These are phyloP conservation scores for Papilio aristodemus DNA, from an alignment of 1,140 invertebrate genomes.

Conservation along the genomic window DNA sequence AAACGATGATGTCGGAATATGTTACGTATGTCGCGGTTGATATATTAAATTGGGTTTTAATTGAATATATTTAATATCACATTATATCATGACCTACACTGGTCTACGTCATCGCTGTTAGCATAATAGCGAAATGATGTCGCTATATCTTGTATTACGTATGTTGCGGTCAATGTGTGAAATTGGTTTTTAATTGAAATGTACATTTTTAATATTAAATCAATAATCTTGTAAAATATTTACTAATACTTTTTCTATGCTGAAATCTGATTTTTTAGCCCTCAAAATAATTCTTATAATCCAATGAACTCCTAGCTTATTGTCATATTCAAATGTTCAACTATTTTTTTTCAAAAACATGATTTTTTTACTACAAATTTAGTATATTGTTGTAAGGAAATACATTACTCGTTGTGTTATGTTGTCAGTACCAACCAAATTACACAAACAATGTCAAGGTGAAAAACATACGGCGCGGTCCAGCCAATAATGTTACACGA, in stretches of 20 bases:
- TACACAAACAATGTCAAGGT: conserved; percentile 18
- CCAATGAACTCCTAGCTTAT: too few relatives aligned
- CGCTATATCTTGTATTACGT: background rate
- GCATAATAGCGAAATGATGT: too few relatives aligned
- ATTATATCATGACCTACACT: background rate
- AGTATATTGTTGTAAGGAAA: conserved; percentile 6
- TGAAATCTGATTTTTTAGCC: too few relatives aligned
- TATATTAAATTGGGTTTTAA: background rate
- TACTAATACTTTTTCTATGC: too few relatives aligned
- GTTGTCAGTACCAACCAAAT: background rate
- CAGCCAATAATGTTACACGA: background rate
- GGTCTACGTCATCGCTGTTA: background rate
- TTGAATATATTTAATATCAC: background rate
- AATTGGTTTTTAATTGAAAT: background rate
- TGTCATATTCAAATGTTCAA: too few relatives aligned
- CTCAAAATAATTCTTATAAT: too few relatives aligned
- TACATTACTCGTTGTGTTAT: background rate
- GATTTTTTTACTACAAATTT: too few relatives aligned
- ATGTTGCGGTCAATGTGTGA: background rate
- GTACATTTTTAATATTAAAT: background rate
- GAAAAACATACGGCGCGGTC: background rate
- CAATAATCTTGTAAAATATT: too few relatives aligned
- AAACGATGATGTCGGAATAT: background rate
- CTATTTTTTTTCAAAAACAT: too few relatives aligned
- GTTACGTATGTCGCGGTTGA: conserved; percentile 14